phyloP scores from a whole-genome alignment of 2,113 vertebrate genomes.

The Labrus mixtus region DNA sequence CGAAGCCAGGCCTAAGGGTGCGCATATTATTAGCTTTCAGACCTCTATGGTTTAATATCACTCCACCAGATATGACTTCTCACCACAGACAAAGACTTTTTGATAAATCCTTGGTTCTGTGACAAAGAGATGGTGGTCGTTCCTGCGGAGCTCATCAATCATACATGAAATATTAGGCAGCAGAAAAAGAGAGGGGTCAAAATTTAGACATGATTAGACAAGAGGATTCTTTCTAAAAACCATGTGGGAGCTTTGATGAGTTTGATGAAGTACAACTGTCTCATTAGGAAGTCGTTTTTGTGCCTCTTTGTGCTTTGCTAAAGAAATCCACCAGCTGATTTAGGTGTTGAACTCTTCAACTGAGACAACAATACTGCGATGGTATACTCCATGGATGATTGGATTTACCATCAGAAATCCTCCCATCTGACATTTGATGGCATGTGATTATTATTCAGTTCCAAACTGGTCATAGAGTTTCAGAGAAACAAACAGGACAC shows the following conservation, averaged over 20 bases:
- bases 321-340: conserved; percentile 18
- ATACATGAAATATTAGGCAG: conserved; percentile 53
- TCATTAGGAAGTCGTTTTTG: conserved; percentile 30
- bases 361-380: background rate
- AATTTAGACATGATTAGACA: conserved; percentile 30
- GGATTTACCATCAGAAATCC: conserved; percentile 32
- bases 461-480: background rate
- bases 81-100: conserved; percentile 37
- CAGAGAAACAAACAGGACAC: background rate
- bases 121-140: conserved; percentile 30
- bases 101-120: conserved; percentile 34
- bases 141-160: conserved; percentile 61
- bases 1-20: conserved; percentile 56
- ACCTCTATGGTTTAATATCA: conserved; percentile 63
- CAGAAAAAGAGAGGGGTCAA: conserved; percentile 13
- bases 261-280: conserved; percentile 37
- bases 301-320: background rate
- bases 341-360: conserved; percentile 12
- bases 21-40: conserved; percentile 72
- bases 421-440: conserved; percentile 17
- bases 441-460: background rate
- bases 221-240: conserved; percentile 16
- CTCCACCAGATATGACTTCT: conserved; percentile 54
- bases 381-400: conserved; percentile 10
- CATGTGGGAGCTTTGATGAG: background rate